Evolutionary conservation across 2,797 vertebrate species (phyloP).

Genomic region (Urosaurus nigricauda): DNA sequence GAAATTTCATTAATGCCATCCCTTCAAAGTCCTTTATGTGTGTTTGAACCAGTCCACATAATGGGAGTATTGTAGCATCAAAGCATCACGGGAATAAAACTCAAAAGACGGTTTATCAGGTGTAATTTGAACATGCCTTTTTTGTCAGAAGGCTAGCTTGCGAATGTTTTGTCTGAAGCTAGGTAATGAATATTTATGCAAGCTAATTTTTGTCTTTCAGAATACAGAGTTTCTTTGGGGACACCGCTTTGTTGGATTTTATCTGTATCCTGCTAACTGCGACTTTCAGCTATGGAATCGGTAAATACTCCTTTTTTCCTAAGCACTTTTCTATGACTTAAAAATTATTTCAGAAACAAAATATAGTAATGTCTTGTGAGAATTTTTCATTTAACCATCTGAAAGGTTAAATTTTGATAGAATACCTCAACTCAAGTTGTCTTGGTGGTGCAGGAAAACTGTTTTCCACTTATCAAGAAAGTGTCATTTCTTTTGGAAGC

Average conservation of each 20-base stretch:
- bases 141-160: background rate
- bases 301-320: conserved; percentile 73
- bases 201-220: conserved; percentile 73
- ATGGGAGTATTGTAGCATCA: conserved; percentile 15
- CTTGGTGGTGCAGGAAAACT: background rate
- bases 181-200: conserved; percentile 30
- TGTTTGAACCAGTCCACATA: conserved; percentile 5
- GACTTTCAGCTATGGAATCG: conserved; percentile 83
- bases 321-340: conserved; percentile 16
- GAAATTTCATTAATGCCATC: background rate
- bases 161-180: background rate
- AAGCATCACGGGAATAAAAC: background rate
- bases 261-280: conserved; percentile 66
- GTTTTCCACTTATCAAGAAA: background rate
- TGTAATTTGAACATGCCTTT: conserved; percentile 25
- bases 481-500: background rate
- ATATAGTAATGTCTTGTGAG: background rate
- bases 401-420: background rate
- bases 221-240: conserved; percentile 56
- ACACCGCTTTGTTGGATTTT: conserved; percentile 73
- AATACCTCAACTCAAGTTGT: background rate
- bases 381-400: background rate
- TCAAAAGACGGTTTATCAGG: conserved; percentile 30
- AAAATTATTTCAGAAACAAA: background rate
- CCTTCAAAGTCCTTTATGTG: background rate